Base-by-base conservation (phyloP, 2,888 invertebrate species). In the Diaprepes abbreviatus region DNA sequence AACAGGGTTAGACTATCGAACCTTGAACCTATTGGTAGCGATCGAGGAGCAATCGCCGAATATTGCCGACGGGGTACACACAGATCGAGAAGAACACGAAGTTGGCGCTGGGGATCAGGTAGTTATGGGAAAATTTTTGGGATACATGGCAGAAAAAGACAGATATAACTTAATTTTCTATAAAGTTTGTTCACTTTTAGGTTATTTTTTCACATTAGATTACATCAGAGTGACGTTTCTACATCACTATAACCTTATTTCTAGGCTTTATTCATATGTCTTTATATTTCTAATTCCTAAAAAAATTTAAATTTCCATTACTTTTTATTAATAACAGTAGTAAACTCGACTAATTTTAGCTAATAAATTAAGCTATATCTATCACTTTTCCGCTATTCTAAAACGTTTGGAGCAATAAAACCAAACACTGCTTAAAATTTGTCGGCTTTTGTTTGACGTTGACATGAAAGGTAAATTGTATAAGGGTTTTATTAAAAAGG, bases 31-130 rank as follows among this genome's bases (percentile, higher is more conserved):
- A 81, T 91, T 99, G 88, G 93, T 98, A 87, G 98, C 98, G 80
- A 88, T 99, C 84, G 98, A 99, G 87, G 92, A 97, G 86, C 98
- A 98, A 88, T 95, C 95, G 79, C 93, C 93, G 78, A 92, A 98
- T 88, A 98, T 98, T 85, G 97, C 97, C 75, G 90, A 92, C 80
- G 98, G 98, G 84, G 98, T 99, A 71, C 95, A 98, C 87, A 84
- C 88, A 80, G 89, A 92, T 87, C 90, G 93, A 84, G 90, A 91
- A 80, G 96, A 96, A 85, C 89, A 91, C 84, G 94, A 96, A 85
- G 90, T 97, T 85, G 98, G 97, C 87, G 98, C 98, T 83, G 98
- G 98, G 87, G 97, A 98, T 88, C 97, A 98, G 94, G 97, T 96
- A 92, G 66, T 43, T 50, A 48, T 50, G 1, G 33, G 33, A 33